Base-by-base conservation (phyloP, 2,888 invertebrate species). In the Augiades crinisus region DNA sequence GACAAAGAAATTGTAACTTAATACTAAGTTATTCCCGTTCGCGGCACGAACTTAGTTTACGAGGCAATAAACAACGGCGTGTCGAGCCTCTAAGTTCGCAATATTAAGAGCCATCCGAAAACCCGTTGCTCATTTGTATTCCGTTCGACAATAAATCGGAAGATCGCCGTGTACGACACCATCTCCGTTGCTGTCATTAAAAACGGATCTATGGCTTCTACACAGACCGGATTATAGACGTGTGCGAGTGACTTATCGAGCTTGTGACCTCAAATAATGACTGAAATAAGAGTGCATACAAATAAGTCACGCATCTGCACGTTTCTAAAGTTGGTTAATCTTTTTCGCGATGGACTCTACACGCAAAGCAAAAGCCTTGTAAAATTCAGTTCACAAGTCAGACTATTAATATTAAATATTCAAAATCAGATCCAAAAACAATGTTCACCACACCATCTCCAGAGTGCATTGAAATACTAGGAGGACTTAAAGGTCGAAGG, bases 11-110 rank as follows among this genome's bases (percentile, higher is more conserved):
- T 73, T 75, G 78, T 74, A 77, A 73, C 72, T 76, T 80, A 81
- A 80, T 81, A 77, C 74, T 70, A 72, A 84, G 70, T 84, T 80
- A 83, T 84, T 74, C 74, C 67, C 71, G 75, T 77, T 75, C 77
- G 70, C 72, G 72, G 76, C 81, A 77, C 80, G 77, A 79, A 81
- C 72, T 70, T 64, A 67, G 62, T 86, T 87, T 85, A 85, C 76
- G 80, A 77, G 67, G 78, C 66, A 65, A 78, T 86, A 87, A 85
- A 87, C 68, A 70, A 76, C 69, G 60, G 67, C 62, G 67, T 65
- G 75, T 73, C 76, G 71, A 74, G 76, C 68, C 68, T 77, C 75
- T 72, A 72, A 78, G 78, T 75, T 68, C 70, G 70, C 75, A 72
- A 81, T 78, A 81, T 81, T 80, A 77, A 79, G 68, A 70, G 71